These are phyloP conservation scores for Sardinella longiceps DNA, from an alignment of 2,797 vertebrate genomes.

Conservation along the genomic window DNA sequence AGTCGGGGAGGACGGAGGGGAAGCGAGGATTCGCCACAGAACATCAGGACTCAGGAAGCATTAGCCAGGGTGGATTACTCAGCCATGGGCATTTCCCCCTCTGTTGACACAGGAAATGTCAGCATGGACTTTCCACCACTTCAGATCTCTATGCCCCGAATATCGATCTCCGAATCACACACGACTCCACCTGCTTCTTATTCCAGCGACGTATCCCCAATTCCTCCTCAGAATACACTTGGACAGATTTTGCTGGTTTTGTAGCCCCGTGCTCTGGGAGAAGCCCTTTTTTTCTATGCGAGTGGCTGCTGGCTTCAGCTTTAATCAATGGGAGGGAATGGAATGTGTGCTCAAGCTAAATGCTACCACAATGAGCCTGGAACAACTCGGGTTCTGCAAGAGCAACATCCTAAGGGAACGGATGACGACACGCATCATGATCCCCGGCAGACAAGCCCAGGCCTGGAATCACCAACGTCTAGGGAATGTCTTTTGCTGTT, in stretches of 20 bases:
- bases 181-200: not conserved
- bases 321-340: constrained; percentile 28
- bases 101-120: constrained; percentile 16
- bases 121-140: not conserved
- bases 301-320: not conserved
- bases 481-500: constrained; percentile 37
- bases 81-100: not conserved
- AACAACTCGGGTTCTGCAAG: constrained; percentile 56
- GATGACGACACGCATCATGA: constrained; percentile 70
- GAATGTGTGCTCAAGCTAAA: constrained; percentile 49
- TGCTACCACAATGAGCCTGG: constrained; percentile 45
- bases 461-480: constrained; percentile 53
- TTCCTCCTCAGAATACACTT: not conserved
- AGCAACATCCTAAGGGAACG: constrained; percentile 69
- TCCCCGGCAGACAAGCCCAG: constrained; percentile 67
- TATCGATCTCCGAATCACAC: not conserved
- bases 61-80: not conserved
- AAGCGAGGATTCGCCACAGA: constrained; percentile 4
- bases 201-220: not conserved
- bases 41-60: not conserved
- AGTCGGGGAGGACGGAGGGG: not conserved
- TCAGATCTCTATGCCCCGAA: not conserved
- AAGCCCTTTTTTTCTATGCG: not conserved
- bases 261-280: not conserved
- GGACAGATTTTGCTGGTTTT: not conserved